These are phyloP conservation scores for Gila robusta DNA, from an alignment of 2,797 vertebrate genomes.

Conservation along the genomic window DNA sequence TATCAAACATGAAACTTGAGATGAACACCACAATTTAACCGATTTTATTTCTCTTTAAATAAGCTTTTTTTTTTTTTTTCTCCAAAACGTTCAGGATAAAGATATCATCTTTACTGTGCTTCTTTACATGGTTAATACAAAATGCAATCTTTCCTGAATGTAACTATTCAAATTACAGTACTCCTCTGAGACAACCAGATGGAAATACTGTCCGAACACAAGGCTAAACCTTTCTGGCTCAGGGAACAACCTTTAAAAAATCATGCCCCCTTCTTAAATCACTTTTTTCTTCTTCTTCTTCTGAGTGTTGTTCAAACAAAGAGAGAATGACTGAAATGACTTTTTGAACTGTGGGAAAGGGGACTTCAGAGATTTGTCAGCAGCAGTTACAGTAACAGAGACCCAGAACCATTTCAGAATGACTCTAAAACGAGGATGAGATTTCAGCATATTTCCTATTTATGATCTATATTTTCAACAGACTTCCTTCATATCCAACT, in stretches of 20 bases:
- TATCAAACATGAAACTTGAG: conserved; percentile 36
- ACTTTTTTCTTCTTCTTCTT: conserved; percentile 70
- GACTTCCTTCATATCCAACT: neutral
- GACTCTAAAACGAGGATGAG: conserved; percentile 93
- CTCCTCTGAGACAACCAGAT: conserved; percentile 71
- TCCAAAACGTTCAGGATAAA: conserved; percentile 83
- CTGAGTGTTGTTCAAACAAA: conserved; percentile 77
- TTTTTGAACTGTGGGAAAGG: conserved; percentile 32
- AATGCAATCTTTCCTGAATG: conserved; percentile 61
- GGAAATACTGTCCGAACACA: conserved; percentile 85
- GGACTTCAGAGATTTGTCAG: conserved; percentile 49
- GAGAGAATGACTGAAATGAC: conserved; percentile 49
- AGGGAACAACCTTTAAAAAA: conserved; percentile 54
- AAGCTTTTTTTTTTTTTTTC: conserved; percentile 75
- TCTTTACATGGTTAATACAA: conserved; percentile 82
- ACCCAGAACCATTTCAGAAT: conserved; percentile 64
- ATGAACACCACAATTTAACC: conserved; percentile 31
- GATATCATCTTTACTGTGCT: conserved; percentile 68
- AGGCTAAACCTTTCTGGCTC: conserved; percentile 73
- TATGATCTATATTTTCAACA: neutral
- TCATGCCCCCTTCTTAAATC: conserved; percentile 44
- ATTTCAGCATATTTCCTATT: conserved; percentile 73
- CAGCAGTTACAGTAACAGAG: conserved; percentile 56
- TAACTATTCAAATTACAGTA: conserved; percentile 50
- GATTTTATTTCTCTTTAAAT: conserved; percentile 63